phyloP scores from a whole-genome alignment of 2,888 invertebrate genomes.

The Sminthurinus aureus region DNA sequence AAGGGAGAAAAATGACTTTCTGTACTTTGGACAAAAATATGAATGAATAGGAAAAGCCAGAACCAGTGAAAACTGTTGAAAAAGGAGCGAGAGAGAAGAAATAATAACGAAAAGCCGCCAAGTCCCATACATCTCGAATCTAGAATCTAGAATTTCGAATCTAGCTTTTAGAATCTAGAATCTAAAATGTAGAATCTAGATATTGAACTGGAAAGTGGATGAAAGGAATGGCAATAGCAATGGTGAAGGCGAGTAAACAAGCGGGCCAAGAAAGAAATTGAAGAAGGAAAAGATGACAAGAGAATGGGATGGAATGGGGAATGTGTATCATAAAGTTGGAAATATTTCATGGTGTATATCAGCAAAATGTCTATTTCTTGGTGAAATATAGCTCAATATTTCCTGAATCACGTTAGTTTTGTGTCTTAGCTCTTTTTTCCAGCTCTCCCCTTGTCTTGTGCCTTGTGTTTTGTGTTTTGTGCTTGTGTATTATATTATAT shows the following conservation, averaged over 20 bases:
- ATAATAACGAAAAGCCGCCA: too few species aligned
- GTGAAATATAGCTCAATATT: conserved; percentile 40
- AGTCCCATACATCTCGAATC: background rate
- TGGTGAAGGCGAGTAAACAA: background rate
- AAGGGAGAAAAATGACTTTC: background rate
- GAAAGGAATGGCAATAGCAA: background rate
- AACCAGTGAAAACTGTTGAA: background rate
- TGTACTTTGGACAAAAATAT: background rate
- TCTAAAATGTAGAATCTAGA: background rate
- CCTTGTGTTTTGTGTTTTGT: background rate
- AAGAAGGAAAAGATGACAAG: background rate
- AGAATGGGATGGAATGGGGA: background rate
- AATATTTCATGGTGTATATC: conserved; percentile 34
- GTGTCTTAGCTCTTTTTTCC: background rate
- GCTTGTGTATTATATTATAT: too few species aligned
- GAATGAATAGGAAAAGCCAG: too few species aligned
- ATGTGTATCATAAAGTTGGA: conserved; percentile 20
- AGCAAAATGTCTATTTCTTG: conserved; percentile 37
- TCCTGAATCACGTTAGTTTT: conserved; percentile 25
- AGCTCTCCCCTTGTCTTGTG: conserved; percentile 1
- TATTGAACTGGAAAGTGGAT: background rate
- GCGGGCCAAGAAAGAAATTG: background rate
- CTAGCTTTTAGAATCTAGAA: too few species aligned
- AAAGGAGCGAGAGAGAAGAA: background rate
- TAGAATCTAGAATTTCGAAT: too few species aligned